A percentile compares a stretch with the other conserved stretches of the same genome.
phyloP scores from a whole-genome alignment of 2,888 invertebrate species.

The Clunio marinus region DNA sequence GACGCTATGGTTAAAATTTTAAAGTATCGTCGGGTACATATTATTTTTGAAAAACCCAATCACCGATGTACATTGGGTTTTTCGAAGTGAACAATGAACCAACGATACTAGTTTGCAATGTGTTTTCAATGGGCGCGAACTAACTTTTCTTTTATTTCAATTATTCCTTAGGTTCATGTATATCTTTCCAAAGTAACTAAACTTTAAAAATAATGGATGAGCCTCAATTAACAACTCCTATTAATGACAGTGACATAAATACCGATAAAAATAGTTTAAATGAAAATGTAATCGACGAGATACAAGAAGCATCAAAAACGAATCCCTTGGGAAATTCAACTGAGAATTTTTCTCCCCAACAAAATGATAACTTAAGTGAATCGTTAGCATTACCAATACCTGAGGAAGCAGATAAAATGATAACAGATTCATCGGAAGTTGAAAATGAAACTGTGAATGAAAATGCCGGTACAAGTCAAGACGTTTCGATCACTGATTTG shows the following conservation, averaged over 20 bases:
- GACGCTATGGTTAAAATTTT: not conserved
- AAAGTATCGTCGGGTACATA: slow-evolving; percentile 3
- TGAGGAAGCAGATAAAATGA: not conserved
- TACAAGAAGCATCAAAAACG: not conserved
- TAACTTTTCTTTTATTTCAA: not conserved
- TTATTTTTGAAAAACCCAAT: not conserved
- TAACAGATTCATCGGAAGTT: not conserved
- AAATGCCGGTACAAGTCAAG: slow-evolving; percentile 9
- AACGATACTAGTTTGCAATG: slow-evolving; percentile 9
- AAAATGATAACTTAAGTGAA: too few species aligned
- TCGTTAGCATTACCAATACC: not conserved
- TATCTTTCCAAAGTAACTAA: not conserved
- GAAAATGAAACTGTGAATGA: not conserved
- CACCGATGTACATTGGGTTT: not conserved
- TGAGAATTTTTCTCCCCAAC: not conserved
- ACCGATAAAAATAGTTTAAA: slow-evolving; percentile 9
- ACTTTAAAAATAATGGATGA: slow-evolving; percentile 18
- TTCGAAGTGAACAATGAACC: slow-evolving; percentile 13
- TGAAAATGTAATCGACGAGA: not conserved
- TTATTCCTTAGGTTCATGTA: slow-evolving; percentile 22
- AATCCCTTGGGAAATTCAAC: not conserved
- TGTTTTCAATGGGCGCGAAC: slow-evolving; percentile 14
- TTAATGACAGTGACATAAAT: not conserved
- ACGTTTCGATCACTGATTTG: not conserved
- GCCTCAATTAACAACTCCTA: slow-evolving; percentile 14